A percentile compares a stretch with the other conserved stretches of the same genome.
phyloP scores from a whole-genome alignment of 2,113 vertebrate species.

The Lagopus leucura region DNA sequence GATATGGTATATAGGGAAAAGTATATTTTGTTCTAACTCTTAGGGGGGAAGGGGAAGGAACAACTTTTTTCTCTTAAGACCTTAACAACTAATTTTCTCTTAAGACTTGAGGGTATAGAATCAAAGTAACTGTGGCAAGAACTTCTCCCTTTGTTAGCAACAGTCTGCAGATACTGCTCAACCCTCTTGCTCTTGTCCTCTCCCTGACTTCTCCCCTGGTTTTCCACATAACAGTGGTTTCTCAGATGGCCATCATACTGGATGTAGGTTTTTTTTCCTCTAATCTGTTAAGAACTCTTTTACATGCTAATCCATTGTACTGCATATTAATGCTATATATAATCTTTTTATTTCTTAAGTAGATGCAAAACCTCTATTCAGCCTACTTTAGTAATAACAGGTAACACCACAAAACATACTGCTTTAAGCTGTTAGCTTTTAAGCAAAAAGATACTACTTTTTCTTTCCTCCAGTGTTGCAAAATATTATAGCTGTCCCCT shows the following conservation, averaged over 20 bases:
- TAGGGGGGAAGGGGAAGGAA: background rate
- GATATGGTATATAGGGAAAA: background rate
- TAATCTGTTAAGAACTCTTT: background rate
- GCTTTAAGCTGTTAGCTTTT: background rate
- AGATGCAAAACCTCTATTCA: background rate
- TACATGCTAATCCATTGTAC: background rate
- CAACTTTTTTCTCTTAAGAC: background rate
- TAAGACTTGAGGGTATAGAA: background rate
- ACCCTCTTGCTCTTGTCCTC: background rate
- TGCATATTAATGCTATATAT: background rate
- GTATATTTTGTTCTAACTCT: background rate
- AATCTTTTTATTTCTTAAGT: background rate
- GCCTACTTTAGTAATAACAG: background rate
- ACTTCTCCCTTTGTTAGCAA: background rate
- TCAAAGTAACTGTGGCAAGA: background rate
- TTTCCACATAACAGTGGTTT: background rate
- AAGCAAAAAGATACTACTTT: background rate
- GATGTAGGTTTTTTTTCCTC: background rate
- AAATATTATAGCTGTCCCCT: background rate
- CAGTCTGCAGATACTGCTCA: background rate
- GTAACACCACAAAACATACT: background rate
- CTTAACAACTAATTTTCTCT: too few species aligned
- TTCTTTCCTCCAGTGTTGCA: background rate
- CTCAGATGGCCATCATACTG: background rate
- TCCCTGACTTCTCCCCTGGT: background rate